phyloP scores from a whole-genome alignment of 2,797 vertebrate genomes.

The Myotis planiceps region DNA sequence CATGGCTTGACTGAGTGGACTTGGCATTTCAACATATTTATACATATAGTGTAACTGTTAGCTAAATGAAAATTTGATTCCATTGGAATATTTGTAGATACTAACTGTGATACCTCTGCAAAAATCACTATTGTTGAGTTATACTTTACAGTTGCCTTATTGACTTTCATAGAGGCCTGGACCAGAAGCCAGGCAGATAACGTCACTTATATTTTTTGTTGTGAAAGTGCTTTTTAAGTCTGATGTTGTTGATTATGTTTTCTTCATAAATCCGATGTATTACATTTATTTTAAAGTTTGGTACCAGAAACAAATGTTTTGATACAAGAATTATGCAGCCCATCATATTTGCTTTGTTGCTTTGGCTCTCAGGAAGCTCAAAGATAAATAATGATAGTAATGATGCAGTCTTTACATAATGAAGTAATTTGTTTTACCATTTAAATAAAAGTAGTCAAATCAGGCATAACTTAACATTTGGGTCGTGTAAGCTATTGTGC shows the following conservation, averaged over 20 bases:
- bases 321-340: neutral
- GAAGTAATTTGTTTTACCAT: neutral
- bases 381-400: neutral
- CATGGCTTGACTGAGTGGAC: neutral
- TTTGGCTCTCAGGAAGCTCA: neutral
- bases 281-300: constrained; percentile 47
- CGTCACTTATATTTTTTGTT: neutral
- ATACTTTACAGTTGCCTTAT: neutral
- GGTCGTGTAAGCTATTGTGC: neutral
- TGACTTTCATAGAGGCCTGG: neutral
- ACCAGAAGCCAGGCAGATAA: neutral
- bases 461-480: neutral
- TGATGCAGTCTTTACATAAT: neutral
- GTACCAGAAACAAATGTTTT: neutral
- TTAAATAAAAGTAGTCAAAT: constrained; percentile 7
- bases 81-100: neutral
- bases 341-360: neutral
- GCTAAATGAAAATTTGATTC: constrained; percentile 12
- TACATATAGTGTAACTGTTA: neutral
- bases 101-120: neutral
- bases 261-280: neutral
- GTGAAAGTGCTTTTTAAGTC: neutral
- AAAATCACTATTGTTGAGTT: neutral
- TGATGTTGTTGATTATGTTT: neutral
- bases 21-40: neutral